Base-by-base conservation (phyloP, 2,888 invertebrate species). In the Epirrita christyi region DNA sequence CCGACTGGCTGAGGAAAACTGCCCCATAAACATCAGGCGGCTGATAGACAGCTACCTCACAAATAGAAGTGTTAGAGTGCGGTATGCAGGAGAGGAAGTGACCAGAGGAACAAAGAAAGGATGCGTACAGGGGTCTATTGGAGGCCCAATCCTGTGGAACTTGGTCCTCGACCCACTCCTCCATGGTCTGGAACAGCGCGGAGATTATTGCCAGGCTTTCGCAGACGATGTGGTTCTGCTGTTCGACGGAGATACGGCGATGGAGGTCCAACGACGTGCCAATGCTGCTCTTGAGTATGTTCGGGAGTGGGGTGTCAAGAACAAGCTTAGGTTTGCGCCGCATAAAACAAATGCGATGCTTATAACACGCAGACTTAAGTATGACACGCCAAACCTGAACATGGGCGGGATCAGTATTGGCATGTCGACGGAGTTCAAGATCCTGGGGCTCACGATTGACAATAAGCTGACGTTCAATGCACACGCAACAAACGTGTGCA, bases 241-340 rank as follows among this genome's bases (percentile, higher is more conserved):
- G 2, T 21, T 21, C 4, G 21, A 21, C 4, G 21, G 21, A 4
- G 21, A 21, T 4, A 21, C 4, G 21, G 21, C 21, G 4, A 21
- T 21, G 21, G 21, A 21, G 2, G 21, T 21, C 2, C 21, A 21
- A 21, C 2, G 21, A n/a, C 32, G 21, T 0, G 62, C 66, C 1
- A 67, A 66, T 52, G 59, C 51, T 15, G 58, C 60, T 2, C 64
- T 36, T 5, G n/a, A 7, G 4, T 36, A 36, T 36, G 36, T 36
- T 2, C 36, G n/a, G 36, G n/a, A 36, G n/a, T 36, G 36, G 36
- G 36, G 36, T 36, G 5, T 36, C 36, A 5, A 2, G 32, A 58
- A 61, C n/a, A 58, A 61, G n/a, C 5, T 36, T 0, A 36, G 10
- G n/a, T 36, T 36, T n/a, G 36, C 36, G 5, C 36, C 21, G 21